Percentiles rank a stretch among this genome's conserved stretches.
Evolutionary conservation across 2,797 vertebrate genomes (phyloP).

Genomic region (Micropoecilia bifurca): DNA sequence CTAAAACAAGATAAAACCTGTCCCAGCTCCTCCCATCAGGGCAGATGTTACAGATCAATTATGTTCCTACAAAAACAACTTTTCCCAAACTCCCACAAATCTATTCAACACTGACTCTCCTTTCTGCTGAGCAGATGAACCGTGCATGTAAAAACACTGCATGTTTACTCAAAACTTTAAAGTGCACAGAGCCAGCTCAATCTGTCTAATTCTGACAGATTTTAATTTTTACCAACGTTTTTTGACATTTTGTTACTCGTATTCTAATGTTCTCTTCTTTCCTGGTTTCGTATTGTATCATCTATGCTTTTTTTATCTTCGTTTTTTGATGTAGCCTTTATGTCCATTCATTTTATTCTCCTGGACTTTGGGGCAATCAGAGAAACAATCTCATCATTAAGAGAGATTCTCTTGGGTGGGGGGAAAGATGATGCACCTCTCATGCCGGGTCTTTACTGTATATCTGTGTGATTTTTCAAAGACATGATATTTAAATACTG

Average conservation of each 20-base stretch:
- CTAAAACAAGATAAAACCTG: background rate
- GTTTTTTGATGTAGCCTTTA: background rate
- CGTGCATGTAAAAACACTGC: background rate
- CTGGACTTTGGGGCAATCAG: background rate
- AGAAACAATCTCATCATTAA: background rate
- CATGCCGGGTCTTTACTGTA: background rate
- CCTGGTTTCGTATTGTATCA: background rate
- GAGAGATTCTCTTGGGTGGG: background rate
- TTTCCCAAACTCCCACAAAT: background rate
- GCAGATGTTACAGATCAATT: background rate
- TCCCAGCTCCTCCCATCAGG: background rate
- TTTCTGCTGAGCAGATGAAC: background rate
- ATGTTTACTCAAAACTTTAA: background rate
- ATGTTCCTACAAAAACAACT: background rate
- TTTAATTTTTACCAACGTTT: background rate
- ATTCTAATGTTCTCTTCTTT: background rate
- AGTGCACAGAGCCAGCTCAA: background rate
- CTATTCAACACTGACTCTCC: background rate
- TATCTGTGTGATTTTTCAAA: background rate
- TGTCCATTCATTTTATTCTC: background rate
- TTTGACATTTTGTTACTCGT: background rate
- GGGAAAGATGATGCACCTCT: background rate
- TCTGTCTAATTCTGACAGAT: background rate
- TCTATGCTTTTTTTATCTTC: background rate
- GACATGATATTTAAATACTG: background rate